Evolutionary conservation across 2,113 vertebrate species (phyloP), one percentile per base, ranked within the genome.

Genomic region (Seriola aureovittata): DNA sequence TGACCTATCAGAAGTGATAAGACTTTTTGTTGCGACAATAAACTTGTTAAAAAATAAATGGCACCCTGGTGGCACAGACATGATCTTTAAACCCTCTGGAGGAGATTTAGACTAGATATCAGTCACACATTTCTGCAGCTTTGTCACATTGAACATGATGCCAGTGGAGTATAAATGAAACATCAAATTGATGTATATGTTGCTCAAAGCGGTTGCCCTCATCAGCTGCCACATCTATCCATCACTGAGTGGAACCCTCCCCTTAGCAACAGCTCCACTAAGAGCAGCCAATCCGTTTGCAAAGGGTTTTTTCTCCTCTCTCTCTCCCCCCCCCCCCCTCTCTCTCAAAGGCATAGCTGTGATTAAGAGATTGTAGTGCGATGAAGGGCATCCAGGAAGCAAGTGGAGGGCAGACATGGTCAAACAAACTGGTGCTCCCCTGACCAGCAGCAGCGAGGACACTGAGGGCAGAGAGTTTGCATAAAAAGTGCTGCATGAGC

Each of bases 231-330:
- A 71, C n/a, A 71, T 76, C 74, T 38, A 77, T 78, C 80, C 76
- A 84, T 81, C 48, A 71, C 73, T 12, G 44, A 60, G 80, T 40
- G 40, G 71, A 88, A 78, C 82, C 70, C 85, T 88, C 80, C 88
- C 92, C 94, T 83, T 95, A 92, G 93, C 91, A 95, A 95, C 94
- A 91, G 90, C 82, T 89, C 75, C 75, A 72, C 82, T 78, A 83
- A 34, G 48, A 75, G 14, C 81, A 88, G 86, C 92, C 92, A 94
- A 94, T 94, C 72, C 38, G 48, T 65, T 82, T 0, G 54, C 66
- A 76, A 44, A 58, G n/a, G n/a, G 38, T 38, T 38, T 3, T 13
- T 54, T 65, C 69, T 66, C 36, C n/a, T 0, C 1, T 29, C 32
- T 25, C 25, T 14, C 16, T 25, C 25, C 25, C 25, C 38, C 9